Evolutionary conservation across 1,140 invertebrate species (phyloP), one percentile per base, ranked within the genome.

Genomic region (Leptoteleia sp.): DNA sequence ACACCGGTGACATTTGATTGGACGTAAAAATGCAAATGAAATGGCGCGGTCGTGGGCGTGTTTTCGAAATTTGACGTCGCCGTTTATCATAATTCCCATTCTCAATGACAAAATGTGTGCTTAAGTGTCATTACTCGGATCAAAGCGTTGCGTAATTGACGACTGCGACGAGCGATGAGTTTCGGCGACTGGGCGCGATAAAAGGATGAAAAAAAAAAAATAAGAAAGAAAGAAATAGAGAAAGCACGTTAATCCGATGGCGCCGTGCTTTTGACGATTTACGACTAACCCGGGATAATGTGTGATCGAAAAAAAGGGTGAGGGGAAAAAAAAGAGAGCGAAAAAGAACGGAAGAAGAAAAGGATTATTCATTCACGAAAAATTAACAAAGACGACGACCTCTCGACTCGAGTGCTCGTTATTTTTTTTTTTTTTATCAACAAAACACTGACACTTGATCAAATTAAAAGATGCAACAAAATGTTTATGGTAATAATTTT

Each of bases 41-140:
- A 43, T 19, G 38, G 27, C 48, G 35, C 5, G 8, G 6, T 33
- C 8, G 50, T 68, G 33, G 50, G 42, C 25, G 29, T 43, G 47
- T 71, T 71, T 52, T 52, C 22, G 55, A 61, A 71, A 52, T 43
- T 54, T 16, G 35, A 31, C 6, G 52, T 57, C 19, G 52, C 22
- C 22, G 33, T 68, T 68, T 48, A 68, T 68, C 65, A 68, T 68
- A 68, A 68, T 68, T 57, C 52, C 47, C 45, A 27, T 52, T 31
- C 47, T 72, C 45, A 62, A 72, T 54, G 54, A 72, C 55, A 72
- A 62, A 72, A 62, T 47, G 48, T 37, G 57, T 37, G 33, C 33
- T 61, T 57, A 50, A 73, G 47, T 61, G 40, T 75, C 70, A 33
- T 72, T 27, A 17, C 43, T 50, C 3, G 45, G 47, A 59, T 70